Evolutionary conservation across 2,888 invertebrate species (phyloP), one percentile per base, ranked within the genome.

Genomic region (Drosophila prostipennis): DNA sequence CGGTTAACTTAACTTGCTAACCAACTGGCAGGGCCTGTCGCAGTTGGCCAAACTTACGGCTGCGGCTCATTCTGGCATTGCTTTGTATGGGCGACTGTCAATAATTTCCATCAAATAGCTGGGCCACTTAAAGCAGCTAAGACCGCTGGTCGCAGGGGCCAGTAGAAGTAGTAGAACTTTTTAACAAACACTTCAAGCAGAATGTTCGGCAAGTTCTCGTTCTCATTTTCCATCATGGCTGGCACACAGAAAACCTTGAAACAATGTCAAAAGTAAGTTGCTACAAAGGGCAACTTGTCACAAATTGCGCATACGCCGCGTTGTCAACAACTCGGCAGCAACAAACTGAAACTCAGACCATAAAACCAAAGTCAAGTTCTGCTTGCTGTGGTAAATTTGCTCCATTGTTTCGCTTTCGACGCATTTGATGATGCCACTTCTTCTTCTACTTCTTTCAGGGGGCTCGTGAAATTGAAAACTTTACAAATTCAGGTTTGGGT

Each of bases 251-350:
- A 19, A 60, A 54, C 54, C 72, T 58, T 70, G 59, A 71, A 71
- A 71, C 72, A 71, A 72, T 71, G 72, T 71, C 71, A 40, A 61
- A 71, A 46, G 72, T 72, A 71, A 71, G 40, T 71, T 71, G 40
- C 51, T 42, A 61, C 71, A 71, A 71, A 71, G 72, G 71, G 63
- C 72, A 72, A 72, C 55, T 71, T 71, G 71, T 71, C 72, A 71
- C 55, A 71, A 71, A 72, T 71, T 71, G 71, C 72, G 71, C 69
- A 70, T 70, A 70, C 71, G 70, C 69, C 69, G 69, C 59, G 71
- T 39, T 71, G 71, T 61, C 54, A 39, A 71, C 58, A 70, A 34
- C 46, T 46, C 46, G 46, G 14, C 46, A 46, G 32, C 34, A 48
- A 26, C 26, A 26, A 26, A 26, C 26, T 26, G 5, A 26, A 59